Conservation (phyloP, 37 sponge, comb jelly and placozoan species). For the Lycopodina hypogea region DNA sequence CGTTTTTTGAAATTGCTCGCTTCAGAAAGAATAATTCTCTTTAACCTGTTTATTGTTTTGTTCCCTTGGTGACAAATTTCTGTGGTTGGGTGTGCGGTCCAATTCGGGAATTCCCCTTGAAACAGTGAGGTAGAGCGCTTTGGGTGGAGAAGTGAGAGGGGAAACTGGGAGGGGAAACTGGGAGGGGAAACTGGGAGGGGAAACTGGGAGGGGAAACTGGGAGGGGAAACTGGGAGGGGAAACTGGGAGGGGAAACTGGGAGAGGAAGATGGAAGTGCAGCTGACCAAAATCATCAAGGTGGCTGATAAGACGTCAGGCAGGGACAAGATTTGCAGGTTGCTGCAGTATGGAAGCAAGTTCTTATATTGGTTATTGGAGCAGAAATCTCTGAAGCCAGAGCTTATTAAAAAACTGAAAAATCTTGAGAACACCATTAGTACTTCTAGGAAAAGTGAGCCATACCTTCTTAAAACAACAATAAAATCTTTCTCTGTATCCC, state of each 20-base stretch:
- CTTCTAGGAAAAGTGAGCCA: conserved; percentile 71
- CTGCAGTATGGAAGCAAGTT: conserved; percentile 69
- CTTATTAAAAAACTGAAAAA: conserved; percentile 27
- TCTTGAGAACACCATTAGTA: conserved; percentile 60
- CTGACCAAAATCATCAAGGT: conserved; percentile 34
- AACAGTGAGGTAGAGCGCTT: neutral
- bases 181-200: too few species aligned
- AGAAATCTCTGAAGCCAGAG: conserved; percentile 16
- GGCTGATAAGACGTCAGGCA: conserved; percentile 58
- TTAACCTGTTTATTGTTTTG: too few species aligned
- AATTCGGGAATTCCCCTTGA: neutral
- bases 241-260: too few species aligned
- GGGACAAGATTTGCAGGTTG: conserved; percentile 72
- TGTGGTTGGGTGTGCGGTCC: too few species aligned
- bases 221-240: too few species aligned
- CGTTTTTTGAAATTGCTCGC: neutral
- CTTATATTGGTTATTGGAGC: conserved; percentile 49
- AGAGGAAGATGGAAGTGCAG: neutral
- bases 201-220: too few species aligned
- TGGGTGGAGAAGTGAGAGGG: too few species aligned
- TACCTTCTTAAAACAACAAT: too few species aligned
- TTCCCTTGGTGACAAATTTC: too few species aligned
- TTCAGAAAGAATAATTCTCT: too few species aligned
- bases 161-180: too few species aligned
- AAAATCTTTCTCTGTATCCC: neutral